Evolutionary conservation across 2,113 vertebrate genomes (phyloP).

Genomic region (Cyphomyrus plagiostoma): DNA sequence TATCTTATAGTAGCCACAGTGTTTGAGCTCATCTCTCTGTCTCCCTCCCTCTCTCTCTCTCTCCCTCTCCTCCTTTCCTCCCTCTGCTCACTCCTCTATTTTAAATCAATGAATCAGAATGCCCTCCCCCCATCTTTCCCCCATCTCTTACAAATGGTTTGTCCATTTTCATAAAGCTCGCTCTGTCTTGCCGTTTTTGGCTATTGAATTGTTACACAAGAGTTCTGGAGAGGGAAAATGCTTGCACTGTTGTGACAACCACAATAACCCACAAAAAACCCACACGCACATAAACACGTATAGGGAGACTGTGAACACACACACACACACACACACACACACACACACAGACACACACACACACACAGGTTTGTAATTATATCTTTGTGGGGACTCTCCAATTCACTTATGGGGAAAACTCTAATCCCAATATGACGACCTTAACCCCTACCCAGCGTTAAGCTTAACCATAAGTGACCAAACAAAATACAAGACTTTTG

Average conservation of each 20-base stretch:
- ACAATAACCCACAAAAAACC: not conserved
- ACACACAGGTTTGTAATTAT: too few species aligned
- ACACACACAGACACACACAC: not conserved
- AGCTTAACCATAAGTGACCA: too few species aligned
- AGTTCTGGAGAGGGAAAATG: conserved; percentile 31
- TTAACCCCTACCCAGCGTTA: too few species aligned
- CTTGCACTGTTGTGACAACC: conserved; percentile 28
- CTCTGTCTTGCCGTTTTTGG: conserved; percentile 40
- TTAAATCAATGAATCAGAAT: conserved; percentile 22
- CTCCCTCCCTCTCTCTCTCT: not conserved
- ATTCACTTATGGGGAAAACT: too few species aligned
- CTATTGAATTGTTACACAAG: conserved; percentile 58
- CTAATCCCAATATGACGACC: too few species aligned
- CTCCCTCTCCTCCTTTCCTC: not conserved
- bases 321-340: not conserved
- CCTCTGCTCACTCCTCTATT: conserved; percentile 17
- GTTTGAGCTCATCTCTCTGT: not conserved
- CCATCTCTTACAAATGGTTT: conserved; percentile 27
- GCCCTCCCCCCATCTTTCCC: conserved; percentile 21
- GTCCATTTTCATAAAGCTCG: conserved; percentile 52
- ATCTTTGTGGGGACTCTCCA: too few species aligned
- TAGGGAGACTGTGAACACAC: not conserved
- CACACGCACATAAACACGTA: not conserved
- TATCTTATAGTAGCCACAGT: not conserved
- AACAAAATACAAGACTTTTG: too few species aligned